Base-by-base conservation (phyloP, 2,888 invertebrate genomes). In the Sinelater perroti region DNA sequence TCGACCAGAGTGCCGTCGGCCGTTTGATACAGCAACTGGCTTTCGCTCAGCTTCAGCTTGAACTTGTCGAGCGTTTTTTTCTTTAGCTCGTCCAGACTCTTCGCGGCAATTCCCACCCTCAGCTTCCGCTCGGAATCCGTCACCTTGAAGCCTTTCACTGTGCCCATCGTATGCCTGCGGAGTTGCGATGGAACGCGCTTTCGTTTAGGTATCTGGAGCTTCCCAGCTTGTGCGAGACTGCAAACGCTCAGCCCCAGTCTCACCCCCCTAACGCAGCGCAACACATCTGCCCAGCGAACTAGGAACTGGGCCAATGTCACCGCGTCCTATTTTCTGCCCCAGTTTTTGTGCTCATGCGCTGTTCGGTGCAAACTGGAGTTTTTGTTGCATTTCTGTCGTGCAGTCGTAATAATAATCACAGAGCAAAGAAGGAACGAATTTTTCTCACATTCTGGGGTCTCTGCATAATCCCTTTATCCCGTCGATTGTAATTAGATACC, bases 71-170 rank as follows among this genome's bases (percentile, higher is more conserved):
- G 83, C 24, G 88, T 88, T 80, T 88, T 90, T 65, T 81, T 80
- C 64, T 86, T 85, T 49, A 90, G 76, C 71, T 89, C 89, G 44
- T 82, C 78, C 13, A 89, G 78, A 70, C 80, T 84, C 70, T 83
- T 84, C 36, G 87, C 88, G 13, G 89, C 90, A 33, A 90, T 82
- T 10, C 90, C 90, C 64, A 89, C 84, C 76, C 87, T 85, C 64
- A 86, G 83, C 63, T 83, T 84, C 56, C 89, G 80, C 64, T 82
- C 83, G 2, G 85, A 84, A 72, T 89, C 86, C 1, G 89, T 87
- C 30, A 90, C 86, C 81, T 89, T 90, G 70, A 86, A 89, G 17
- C 90, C 90, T 74, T 83, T 86, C 70, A 87, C 79, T 80, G 82
- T 79, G 65, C 70, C 77, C 72, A 72, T 72, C 1, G 13, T 33